phyloP scores from a whole-genome alignment of 2,888 invertebrate genomes.

The Apoderus coryli region DNA sequence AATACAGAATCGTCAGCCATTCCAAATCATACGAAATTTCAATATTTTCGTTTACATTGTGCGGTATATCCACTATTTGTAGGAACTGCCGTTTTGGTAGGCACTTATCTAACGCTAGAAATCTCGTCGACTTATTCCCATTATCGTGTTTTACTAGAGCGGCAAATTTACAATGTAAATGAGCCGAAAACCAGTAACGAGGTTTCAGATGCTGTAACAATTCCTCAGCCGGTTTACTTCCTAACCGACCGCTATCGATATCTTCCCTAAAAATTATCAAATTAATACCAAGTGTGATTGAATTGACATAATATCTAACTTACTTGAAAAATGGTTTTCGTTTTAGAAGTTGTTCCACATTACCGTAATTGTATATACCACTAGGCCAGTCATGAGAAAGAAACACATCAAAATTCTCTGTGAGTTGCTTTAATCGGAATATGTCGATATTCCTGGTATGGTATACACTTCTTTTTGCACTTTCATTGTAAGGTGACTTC shows the following conservation, averaged over 20 bases:
- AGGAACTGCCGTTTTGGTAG: slow-evolving; percentile 77
- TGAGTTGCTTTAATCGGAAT: slow-evolving; percentile 73
- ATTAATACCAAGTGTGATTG: too few relatives aligned
- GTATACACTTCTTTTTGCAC: slow-evolving; percentile 74
- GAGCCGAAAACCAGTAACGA: slow-evolving; percentile 91
- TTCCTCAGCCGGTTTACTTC: slow-evolving; percentile 74
- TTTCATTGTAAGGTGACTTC: slow-evolving; percentile 66
- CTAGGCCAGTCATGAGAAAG: slow-evolving; percentile 97
- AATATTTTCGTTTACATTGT: slow-evolving; percentile 39
- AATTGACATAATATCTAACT: too few relatives aligned
- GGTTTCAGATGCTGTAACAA: slow-evolving; percentile 71
- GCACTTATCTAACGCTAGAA: slow-evolving; percentile 94
- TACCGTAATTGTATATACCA: slow-evolving; percentile 74
- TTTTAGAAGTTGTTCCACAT: slow-evolving; percentile 54
- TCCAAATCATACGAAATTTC: slow-evolving; percentile 72
- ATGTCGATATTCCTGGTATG: slow-evolving; percentile 82
- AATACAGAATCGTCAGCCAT: slow-evolving; percentile 79
- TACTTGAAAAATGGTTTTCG: slow-evolving; percentile 72
- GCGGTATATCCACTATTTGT: slow-evolving; percentile 56
- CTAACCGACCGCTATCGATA: slow-evolving; percentile 65
- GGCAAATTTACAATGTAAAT: slow-evolving; percentile 91
- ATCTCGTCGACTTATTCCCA: slow-evolving; percentile 51
- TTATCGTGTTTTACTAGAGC: slow-evolving; percentile 73
- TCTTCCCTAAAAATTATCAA: slow-evolving; percentile 70
- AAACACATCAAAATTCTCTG: slow-evolving; percentile 65